phyloP scores from a whole-genome alignment of 2,888 invertebrate species.

The Heteromyza rotundicornis region DNA sequence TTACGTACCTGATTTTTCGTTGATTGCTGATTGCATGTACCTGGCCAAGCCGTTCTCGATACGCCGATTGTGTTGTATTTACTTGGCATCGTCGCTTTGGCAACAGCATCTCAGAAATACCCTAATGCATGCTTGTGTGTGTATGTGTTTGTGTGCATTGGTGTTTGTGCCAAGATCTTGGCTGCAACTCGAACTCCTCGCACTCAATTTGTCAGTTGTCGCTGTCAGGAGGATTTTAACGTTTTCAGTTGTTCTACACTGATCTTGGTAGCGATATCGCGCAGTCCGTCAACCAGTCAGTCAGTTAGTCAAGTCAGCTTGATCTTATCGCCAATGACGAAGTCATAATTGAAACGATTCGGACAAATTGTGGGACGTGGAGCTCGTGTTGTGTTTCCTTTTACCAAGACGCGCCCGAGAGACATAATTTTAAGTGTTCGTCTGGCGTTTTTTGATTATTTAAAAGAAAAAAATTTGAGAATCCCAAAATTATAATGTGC shows the following conservation, averaged over 20 bases:
- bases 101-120: conserved; percentile 45
- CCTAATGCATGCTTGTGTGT: conserved; percentile 25
- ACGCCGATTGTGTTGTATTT: not conserved
- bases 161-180: conserved; percentile 15
- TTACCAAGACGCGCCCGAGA: too few relatives aligned
- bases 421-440: too few relatives aligned
- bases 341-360: conserved; percentile 1
- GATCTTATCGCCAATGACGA: not conserved
- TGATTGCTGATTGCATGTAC: not conserved
- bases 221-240: not conserved
- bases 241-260: conserved; percentile 27
- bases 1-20: too few relatives aligned
- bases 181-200: conserved; percentile 11
- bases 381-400: not conserved
- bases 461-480: too few relatives aligned
- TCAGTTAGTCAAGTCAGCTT: too few relatives aligned
- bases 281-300: too few relatives aligned
- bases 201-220: conserved; percentile 22
- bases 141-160: conserved; percentile 17
- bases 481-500: too few relatives aligned
- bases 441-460: too few relatives aligned
- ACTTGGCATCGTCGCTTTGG: conserved; percentile 40
- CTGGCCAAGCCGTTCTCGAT: not conserved
- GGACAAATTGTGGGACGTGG: conserved; percentile 1
- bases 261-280: conserved; percentile 28